Evolutionary conservation across 2,888 invertebrate species (phyloP), one percentile per base, ranked within the genome.

Genomic region (Mimumesa dahlbomi): DNA sequence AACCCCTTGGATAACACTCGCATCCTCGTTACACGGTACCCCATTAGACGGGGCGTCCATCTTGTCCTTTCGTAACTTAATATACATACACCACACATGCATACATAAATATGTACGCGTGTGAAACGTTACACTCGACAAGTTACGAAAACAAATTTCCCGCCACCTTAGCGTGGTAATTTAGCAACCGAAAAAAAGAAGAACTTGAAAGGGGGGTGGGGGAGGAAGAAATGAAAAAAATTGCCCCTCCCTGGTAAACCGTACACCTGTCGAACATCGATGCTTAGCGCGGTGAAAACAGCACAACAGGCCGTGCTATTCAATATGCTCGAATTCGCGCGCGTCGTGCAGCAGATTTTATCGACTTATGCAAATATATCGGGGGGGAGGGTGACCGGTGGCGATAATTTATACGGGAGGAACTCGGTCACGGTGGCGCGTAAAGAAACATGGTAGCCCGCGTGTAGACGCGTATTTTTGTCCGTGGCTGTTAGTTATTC

Each of bases 401-500:
- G 70, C 79, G 79, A 78, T 78, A 78, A 79, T 78, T 78, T 78
- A 78, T 79, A 73, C 79, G 61, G n/a, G 46, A 61, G 62, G 68
- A 79, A 79, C 57, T 79, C 79, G 78, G 79, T 79, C 77, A 79
- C 76, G 70, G 78, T 66, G 76, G 79, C 73, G 79, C 63, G 68
- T 67, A 76, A 76, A 76, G 68, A 67, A 71, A 74, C 77, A 68
- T 79, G 73, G 79, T 79, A 79, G 77, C 68, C 49, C 50, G 52
- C 61, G 61, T 67, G 62, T 65, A 76, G 65, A 73, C 52, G 57
- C 67, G 70, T 79, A 79, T 79, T 79, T 79, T 79, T 76, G 76
- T 79, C 70, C 57, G 53, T 52, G 76, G 22, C 77, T 62, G 75
- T 73, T 77, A 73, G 73, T 63, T 56, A 58, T 56, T 68, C 73